Evolutionary conservation across 2,888 invertebrate species (phyloP).

Genomic region (Cantharis flavilabris): DNA sequence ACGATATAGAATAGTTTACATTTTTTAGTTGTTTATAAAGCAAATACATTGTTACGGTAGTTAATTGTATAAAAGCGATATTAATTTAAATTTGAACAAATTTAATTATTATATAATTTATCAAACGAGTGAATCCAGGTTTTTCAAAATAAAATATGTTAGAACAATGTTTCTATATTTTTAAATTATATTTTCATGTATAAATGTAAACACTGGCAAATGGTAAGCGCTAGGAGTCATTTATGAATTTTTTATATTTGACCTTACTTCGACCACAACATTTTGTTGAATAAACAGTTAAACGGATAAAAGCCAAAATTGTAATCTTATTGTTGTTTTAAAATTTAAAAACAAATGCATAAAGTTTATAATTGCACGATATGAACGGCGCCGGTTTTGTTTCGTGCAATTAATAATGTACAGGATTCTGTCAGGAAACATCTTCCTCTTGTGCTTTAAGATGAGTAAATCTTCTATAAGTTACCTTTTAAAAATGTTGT

Average conservation of each 20-base stretch:
- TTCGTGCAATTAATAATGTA: background rate
- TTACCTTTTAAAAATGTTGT: no score
- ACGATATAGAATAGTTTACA: no score
- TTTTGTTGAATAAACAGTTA: conserved; percentile 15
- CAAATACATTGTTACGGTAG: no score
- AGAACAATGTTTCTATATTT: conserved; percentile 10
- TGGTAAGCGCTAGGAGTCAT: conserved; percentile 7
- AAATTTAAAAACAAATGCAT: background rate
- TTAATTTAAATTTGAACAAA: no score
- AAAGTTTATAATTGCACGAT: background rate
- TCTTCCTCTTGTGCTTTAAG: background rate
- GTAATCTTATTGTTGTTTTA: background rate
- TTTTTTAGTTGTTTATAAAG: no score
- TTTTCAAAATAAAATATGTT: background rate
- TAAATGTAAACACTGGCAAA: conserved; percentile 22
- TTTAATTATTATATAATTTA: no score
- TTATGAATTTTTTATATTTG: conserved; percentile 23
- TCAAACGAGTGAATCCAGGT: background rate
- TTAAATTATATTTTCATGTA: conserved; percentile 21
- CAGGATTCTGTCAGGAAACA: background rate
- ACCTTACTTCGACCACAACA: conserved; percentile 13
- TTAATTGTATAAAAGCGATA: no score
- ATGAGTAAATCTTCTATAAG: background rate
- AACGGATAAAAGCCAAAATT: conserved; percentile 10
- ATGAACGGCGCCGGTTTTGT: background rate